phyloP scores from a whole-genome alignment of 2,888 invertebrate species.

The Rambutsinella grinnellia region DNA sequence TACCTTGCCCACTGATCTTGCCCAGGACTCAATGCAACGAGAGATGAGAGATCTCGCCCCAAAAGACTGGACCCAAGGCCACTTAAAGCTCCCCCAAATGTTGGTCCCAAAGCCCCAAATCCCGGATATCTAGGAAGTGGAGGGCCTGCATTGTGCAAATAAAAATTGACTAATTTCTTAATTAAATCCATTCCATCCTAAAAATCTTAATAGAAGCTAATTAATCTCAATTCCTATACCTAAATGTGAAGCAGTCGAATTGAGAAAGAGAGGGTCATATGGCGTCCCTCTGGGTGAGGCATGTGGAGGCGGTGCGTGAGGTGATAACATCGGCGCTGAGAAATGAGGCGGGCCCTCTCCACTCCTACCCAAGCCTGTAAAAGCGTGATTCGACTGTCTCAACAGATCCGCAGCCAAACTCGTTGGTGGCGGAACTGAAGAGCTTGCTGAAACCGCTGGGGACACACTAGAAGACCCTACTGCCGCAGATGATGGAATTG shows the following conservation, averaged over 20 bases:
- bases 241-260: conserved; percentile 61
- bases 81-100: conserved; percentile 61
- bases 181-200: not conserved
- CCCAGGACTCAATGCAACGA: conserved; percentile 57
- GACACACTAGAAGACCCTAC: conserved; percentile 25
- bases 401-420: conserved; percentile 74
- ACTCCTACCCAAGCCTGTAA: conserved; percentile 68
- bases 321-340: conserved; percentile 55
- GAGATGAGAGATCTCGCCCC: conserved; percentile 61
- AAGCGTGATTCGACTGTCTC: conserved; percentile 79
- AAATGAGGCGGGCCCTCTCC: conserved; percentile 56
- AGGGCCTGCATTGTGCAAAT: conserved; percentile 50
- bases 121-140: conserved; percentile 63
- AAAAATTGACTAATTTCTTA: not conserved
- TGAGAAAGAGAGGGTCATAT: conserved; percentile 61
- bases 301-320: conserved; percentile 60
- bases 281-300: conserved; percentile 55
- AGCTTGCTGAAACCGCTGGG: conserved; percentile 67
- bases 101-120: conserved; percentile 62
- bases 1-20: conserved; percentile 66
- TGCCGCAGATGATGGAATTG: conserved; percentile 47
- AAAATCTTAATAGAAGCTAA: not conserved
- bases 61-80: conserved; percentile 64
- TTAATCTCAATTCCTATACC: conserved; percentile 36
- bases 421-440: conserved; percentile 57